phyloP scores from a whole-genome alignment of 1,140 invertebrate genomes.

The Heterodera schachtii region DNA sequence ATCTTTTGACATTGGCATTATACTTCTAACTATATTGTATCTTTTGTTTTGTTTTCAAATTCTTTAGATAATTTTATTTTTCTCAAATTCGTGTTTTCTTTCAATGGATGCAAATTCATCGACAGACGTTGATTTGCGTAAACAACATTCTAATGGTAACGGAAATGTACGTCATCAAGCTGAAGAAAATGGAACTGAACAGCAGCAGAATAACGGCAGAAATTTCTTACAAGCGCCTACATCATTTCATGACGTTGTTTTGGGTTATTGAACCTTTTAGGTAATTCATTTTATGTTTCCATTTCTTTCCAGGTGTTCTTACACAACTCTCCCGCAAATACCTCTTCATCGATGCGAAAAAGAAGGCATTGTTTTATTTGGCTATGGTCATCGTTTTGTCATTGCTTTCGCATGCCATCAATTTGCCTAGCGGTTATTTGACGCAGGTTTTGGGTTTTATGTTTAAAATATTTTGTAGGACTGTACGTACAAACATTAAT shows the following conservation, averaged over 20 bases:
- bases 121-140: not conserved
- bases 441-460: conserved; percentile 44
- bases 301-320: conserved; percentile 29
- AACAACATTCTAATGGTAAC: conserved; percentile 1
- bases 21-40: too few relatives aligned
- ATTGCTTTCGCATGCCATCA: conserved; percentile 36
- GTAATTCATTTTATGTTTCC: too few relatives aligned
- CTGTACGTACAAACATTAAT: not conserved
- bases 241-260: not conserved
- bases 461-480: not conserved
- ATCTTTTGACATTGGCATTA: too few relatives aligned
- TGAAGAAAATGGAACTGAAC: not conserved
- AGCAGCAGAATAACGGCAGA: not conserved
- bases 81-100: too few relatives aligned
- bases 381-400: conserved; percentile 38
- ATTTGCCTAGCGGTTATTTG: conserved; percentile 39
- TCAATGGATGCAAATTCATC: too few relatives aligned
- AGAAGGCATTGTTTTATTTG: conserved; percentile 53
- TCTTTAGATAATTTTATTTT: too few relatives aligned
- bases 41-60: too few relatives aligned
- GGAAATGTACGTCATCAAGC: not conserved
- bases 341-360: conserved; percentile 41
- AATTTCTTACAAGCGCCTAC: not conserved
- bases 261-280: not conserved
- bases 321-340: conserved; percentile 51